Evolutionary conservation across 1,140 invertebrate genomes (phyloP).

Genomic region (Phocides pigmalion): DNA sequence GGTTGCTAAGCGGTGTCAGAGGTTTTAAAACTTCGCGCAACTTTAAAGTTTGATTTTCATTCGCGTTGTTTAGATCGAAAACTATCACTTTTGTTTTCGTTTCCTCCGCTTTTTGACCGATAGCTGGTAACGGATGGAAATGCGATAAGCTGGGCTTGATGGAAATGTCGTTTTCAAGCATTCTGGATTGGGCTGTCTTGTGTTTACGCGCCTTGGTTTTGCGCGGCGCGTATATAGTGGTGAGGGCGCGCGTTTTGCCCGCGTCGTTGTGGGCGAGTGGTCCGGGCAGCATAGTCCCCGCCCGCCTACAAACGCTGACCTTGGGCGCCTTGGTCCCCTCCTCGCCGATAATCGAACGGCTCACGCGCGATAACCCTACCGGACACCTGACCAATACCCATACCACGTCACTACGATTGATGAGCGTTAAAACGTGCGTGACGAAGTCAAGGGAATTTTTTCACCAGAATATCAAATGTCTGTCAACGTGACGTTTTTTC

Average conservation of each 20-base stretch:
- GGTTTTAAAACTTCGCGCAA: slow-evolving; percentile 67
- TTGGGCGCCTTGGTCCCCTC: slow-evolving; percentile 53
- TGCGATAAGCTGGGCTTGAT: slow-evolving; percentile 71
- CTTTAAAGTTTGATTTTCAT: slow-evolving; percentile 56
- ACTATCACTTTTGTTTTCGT: slow-evolving; percentile 73
- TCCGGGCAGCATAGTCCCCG: slow-evolving; percentile 68
- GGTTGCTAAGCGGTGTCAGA: slow-evolving; percentile 63
- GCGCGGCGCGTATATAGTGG: slow-evolving; percentile 76
- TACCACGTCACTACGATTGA: slow-evolving; percentile 15
- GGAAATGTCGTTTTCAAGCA: slow-evolving; percentile 70
- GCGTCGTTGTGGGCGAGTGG: slow-evolving; percentile 68
- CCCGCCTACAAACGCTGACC: slow-evolving; percentile 61
- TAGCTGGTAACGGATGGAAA: slow-evolving; percentile 78
- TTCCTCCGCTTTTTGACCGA: slow-evolving; percentile 67
- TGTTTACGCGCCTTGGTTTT: slow-evolving; percentile 62
- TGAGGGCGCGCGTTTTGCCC: slow-evolving; percentile 72
- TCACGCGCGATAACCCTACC: slow-evolving; percentile 52
- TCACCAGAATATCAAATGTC: not conserved
- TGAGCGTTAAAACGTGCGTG: not conserved
- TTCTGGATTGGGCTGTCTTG: slow-evolving; percentile 68
- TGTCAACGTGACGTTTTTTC: not conserved
- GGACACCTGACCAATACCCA: slow-evolving; percentile 37
- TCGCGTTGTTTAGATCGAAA: slow-evolving; percentile 60
- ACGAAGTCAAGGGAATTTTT: not conserved
- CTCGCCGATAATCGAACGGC: slow-evolving; percentile 49